phyloP scores from a whole-genome alignment of 2,113 vertebrate species.

The Circaetus gallicus region DNA sequence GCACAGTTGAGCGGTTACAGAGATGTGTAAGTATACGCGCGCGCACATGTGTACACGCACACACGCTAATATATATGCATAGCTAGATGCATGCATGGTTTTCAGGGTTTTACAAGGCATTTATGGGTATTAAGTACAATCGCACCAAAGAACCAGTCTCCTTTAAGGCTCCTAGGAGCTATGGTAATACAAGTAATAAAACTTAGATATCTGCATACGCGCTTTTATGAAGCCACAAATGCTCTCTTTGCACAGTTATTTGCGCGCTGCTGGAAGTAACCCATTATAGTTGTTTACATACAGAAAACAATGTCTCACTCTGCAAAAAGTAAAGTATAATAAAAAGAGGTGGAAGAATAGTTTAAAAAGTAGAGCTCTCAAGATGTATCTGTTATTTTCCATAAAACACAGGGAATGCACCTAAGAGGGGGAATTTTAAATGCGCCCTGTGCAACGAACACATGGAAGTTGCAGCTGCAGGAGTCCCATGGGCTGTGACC shows the following conservation, averaged over 20 bases:
- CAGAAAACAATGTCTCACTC: neutral
- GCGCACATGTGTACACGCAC: accelerated
- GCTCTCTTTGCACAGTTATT: neutral
- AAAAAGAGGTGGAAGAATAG: neutral
- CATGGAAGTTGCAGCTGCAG: neutral
- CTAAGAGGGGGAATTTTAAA: neutral
- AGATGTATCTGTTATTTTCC: neutral
- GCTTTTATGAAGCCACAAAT: neutral
- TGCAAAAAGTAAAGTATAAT: neutral
- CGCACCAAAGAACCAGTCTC: neutral
- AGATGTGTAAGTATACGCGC: neutral
- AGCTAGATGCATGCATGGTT: neutral
- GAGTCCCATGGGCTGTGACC: neutral
- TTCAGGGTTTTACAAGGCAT: neutral
- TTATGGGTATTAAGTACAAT: conserved; percentile 1
- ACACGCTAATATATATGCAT: accelerated
- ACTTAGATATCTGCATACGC: neutral
- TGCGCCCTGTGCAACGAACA: neutral
- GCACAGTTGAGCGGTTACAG: neutral
- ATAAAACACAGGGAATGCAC: neutral
- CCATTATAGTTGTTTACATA: neutral
- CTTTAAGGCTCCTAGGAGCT: neutral
- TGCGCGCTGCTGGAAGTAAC: neutral
- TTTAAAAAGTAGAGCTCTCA: neutral
- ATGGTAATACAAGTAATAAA: neutral